phyloP scores from a whole-genome alignment of 2,113 vertebrate genomes.

The Siphamia tubifer region DNA sequence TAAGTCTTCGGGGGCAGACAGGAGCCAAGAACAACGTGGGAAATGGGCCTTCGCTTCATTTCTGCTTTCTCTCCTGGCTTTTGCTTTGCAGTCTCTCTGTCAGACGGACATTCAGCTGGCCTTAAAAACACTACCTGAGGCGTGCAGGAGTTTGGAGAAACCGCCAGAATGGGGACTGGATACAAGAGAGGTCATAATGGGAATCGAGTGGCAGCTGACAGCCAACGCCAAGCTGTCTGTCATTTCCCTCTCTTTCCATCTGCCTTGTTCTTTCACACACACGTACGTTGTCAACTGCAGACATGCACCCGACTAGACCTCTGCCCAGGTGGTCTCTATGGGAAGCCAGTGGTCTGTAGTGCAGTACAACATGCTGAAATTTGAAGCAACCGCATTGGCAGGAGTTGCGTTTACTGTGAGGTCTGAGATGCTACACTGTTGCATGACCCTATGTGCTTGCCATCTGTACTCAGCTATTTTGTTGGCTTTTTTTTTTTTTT shows the following conservation, averaged over 20 bases:
- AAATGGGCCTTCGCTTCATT: constrained; percentile 55
- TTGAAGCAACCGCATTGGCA: constrained; percentile 12
- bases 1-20: constrained; percentile 53
- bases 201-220: constrained; percentile 51
- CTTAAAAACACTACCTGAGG: constrained; percentile 54
- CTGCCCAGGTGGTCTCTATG: constrained; percentile 52
- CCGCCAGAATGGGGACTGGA: constrained; percentile 6
- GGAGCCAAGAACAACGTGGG: constrained; percentile 78
- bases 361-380: constrained; percentile 6
- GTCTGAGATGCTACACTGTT: neutral
- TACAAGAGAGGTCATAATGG: constrained; percentile 19
- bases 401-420: constrained; percentile 15
- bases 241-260: neutral
- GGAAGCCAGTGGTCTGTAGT: constrained; percentile 12
- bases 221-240: constrained; percentile 50
- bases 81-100: constrained; percentile 50
- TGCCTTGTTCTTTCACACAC: constrained; percentile 24
- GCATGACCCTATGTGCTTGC: neutral
- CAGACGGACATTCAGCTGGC: constrained; percentile 37
- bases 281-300: constrained; percentile 2
- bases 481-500: neutral
- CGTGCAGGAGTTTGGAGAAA: constrained; percentile 16
- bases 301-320: constrained; percentile 7
- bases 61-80: constrained; percentile 59
- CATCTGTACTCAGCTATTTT: constrained; percentile 23